Evolutionary conservation across 2,113 vertebrate genomes (phyloP), one percentile per base, ranked within the genome.

Genomic region (Ophiodon elongatus): DNA sequence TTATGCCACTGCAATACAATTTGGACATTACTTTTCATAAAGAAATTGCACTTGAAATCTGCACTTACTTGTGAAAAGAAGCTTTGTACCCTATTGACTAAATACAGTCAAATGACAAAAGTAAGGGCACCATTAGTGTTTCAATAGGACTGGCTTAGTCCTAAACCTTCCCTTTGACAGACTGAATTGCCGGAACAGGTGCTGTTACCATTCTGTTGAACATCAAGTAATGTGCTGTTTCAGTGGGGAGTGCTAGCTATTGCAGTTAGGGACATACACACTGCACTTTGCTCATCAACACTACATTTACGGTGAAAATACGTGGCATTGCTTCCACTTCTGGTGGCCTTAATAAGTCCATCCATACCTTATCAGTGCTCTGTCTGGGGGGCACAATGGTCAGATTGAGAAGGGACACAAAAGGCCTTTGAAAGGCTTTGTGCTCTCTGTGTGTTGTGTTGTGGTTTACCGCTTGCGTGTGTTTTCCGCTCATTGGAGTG

Each of bases 401-500:
- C 89, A 86, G 90, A 94, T 89, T 92, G 93, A 93, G 87, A 77
- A 86, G 66, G 79, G 76, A 87, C 87, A 93, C 92, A 93, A 93
- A 92, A 76, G 91, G 85, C 87, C 81, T 87, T 82, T 87, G 87
- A 89, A 90, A 87, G 84, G 67, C 86, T 93, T 91, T 93, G 91
- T 94, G 88, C 76, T 59, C 72, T 31, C 63, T 85, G 84, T 82
- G 80, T 76, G 82, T 73, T 74, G 83, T 85, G 91, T 74, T 81
- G 85, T 43, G 80, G 65, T 89, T 89, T 85, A 80, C 79, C 65
- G 50, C 82, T 63, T 57, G 83, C 35, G 79, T 71, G 86, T 79
- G 81, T 86, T 88, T 74, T 77, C 64, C 67, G 67, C 84, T 92
- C 88, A 92, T 92, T 85, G 21, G 59, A 41, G 75, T 67, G 70